Conservation (phyloP, 2,888 invertebrate genomes). For the Epirrhoe alternata region DNA sequence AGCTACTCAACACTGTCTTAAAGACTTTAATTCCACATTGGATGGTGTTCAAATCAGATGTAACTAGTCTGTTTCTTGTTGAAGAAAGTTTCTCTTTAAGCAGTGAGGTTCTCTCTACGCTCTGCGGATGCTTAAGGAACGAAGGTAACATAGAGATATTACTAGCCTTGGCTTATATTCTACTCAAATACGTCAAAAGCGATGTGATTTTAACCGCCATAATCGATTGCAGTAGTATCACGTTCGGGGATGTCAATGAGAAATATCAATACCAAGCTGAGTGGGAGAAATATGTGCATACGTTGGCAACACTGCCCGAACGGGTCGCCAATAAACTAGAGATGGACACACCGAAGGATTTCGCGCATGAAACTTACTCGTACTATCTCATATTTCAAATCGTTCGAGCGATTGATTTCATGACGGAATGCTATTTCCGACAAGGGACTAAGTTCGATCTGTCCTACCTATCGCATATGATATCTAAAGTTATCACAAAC, state of each 20-base stretch:
- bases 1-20: slow-evolving; percentile 79
- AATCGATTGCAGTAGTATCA: slow-evolving; percentile 62
- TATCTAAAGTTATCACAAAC: slow-evolving; percentile 86
- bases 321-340: slow-evolving; percentile 88
- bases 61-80: slow-evolving; percentile 78
- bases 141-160: slow-evolving; percentile 60
- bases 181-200: slow-evolving; percentile 81
- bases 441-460: slow-evolving; percentile 64
- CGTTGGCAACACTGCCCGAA: slow-evolving; percentile 88
- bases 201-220: slow-evolving; percentile 85
- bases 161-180: slow-evolving; percentile 67
- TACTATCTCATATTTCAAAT: slow-evolving; percentile 86
- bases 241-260: slow-evolving; percentile 43
- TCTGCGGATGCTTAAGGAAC: slow-evolving; percentile 80
- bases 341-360: slow-evolving; percentile 83
- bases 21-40: slow-evolving; percentile 83
- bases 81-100: slow-evolving; percentile 81
- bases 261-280: slow-evolving; percentile 51
- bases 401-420: slow-evolving; percentile 86
- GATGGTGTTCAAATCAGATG: slow-evolving; percentile 79
- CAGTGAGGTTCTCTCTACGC: slow-evolving; percentile 73
- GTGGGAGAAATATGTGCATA: slow-evolving; percentile 85
- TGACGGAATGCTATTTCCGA: slow-evolving; percentile 72
- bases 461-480: slow-evolving; percentile 80
- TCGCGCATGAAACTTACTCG: slow-evolving; percentile 84